These are phyloP conservation scores for Halocynthia roretzi DNA, from an alignment of 23 tunicate species.

Conservation along the genomic window DNA sequence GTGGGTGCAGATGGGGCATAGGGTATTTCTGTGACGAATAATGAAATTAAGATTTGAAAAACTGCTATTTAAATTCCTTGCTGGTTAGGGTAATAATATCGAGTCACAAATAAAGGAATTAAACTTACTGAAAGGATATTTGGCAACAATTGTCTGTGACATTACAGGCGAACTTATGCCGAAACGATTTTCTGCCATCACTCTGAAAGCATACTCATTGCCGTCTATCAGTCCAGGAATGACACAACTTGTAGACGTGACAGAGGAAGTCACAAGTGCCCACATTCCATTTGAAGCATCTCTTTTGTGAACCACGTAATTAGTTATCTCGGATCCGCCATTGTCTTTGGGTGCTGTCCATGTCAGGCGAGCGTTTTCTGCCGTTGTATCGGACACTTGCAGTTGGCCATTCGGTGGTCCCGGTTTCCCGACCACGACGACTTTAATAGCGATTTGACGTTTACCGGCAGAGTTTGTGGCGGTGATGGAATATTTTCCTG, in stretches of 20 bases:
- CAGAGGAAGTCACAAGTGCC: slow-evolving; percentile 55
- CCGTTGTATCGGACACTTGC: slow-evolving; percentile 56
- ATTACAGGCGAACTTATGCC: slow-evolving; percentile 77
- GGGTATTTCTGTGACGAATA: slow-evolving; percentile 8
- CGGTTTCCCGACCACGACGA: slow-evolving; percentile 84
- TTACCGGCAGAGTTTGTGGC: slow-evolving; percentile 73
- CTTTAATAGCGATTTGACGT: slow-evolving; percentile 46
- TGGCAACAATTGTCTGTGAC: slow-evolving; percentile 63
- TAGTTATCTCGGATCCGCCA: slow-evolving; percentile 86
- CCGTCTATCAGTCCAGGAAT: slow-evolving; percentile 67
- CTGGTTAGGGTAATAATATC: neutral
- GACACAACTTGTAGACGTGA: slow-evolving; percentile 44
- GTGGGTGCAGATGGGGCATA: slow-evolving; percentile 14
- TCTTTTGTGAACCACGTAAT: slow-evolving; percentile 72
- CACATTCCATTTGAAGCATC: slow-evolving; percentile 51
- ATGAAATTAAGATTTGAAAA: neutral
- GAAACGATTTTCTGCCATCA: slow-evolving; percentile 84
- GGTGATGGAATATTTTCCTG: slow-evolving; percentile 72
- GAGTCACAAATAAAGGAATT: neutral
- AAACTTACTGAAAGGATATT: slow-evolving; percentile 59
- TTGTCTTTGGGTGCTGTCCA: slow-evolving; percentile 80
- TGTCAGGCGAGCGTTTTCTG: slow-evolving; percentile 53
- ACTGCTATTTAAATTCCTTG: neutral
- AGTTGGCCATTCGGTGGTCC: slow-evolving; percentile 60
- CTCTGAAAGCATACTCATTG: slow-evolving; percentile 80